Evolutionary conservation across 2,797 vertebrate species (phyloP), one percentile per base, ranked within the genome.

Genomic region (Novumbra hubbsi): DNA sequence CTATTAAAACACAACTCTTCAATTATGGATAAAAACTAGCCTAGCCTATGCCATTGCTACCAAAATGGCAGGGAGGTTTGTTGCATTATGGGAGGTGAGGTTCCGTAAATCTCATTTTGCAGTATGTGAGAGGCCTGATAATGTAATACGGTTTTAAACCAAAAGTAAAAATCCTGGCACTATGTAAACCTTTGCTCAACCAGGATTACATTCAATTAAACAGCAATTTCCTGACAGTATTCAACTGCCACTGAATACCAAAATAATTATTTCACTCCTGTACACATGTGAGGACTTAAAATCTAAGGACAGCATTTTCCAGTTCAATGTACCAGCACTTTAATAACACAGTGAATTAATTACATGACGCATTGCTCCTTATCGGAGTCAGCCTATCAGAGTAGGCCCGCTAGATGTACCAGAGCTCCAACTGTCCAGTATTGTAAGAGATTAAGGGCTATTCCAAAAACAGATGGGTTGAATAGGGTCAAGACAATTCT

Each of bases 401-500:
- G 8, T 3, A 24, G 0, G n/a, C n/a, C 24, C 9, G 4, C 16
- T 14, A 65, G 63, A 41, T 73, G 15, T 12, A 73, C 27, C 12
- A 50, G 24, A n/a, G 41, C 41, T 45, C 66, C 5, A 32, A 11
- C 55, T 64, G 57, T 32, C 28, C 28, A 38, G 67, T n/a, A 73
- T 50, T 45, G 27, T 73, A 27, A 65, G 49, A 50, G 34, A 67
- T 30, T 38, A 64, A 28, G 15, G 34, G 17, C 7, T 60, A 38
- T 74, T 24, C 21, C 48, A 12, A 27, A 60, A 60, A 62, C 14
- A n/a, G 67, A 50, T 67, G 49, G 50, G 66, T 21, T 74, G 50
- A 74, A 64, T 68, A 75, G 74, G 69, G 75, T 74, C 64, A 73
- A 27, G 72, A 28, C 41, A 63, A 77, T 80, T 82, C 71, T 78